phyloP scores from a whole-genome alignment of 1,140 invertebrate genomes.

The Dryas iulia region DNA sequence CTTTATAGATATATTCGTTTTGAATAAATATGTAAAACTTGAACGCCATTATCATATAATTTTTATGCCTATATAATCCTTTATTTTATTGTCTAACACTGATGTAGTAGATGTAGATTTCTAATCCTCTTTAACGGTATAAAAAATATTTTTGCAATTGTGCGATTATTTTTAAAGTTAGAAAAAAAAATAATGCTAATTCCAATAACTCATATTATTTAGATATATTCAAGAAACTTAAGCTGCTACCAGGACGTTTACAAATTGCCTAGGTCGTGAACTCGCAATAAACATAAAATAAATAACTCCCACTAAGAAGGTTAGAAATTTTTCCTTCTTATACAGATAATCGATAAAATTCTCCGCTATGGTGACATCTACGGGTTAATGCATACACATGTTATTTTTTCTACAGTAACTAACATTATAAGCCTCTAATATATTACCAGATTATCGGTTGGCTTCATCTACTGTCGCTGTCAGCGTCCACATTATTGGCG shows the following conservation, averaged over 20 bases:
- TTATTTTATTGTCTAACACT: too few species aligned
- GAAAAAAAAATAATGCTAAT: not conserved
- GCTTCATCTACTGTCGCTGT: constrained; percentile 45
- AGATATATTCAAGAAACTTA: constrained; percentile 5
- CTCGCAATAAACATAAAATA: constrained; percentile 15
- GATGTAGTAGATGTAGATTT: not conserved
- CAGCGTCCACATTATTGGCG: constrained; percentile 49
- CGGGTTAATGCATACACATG: constrained; percentile 31
- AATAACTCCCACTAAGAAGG: constrained; percentile 20
- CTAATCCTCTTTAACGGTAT: not conserved
- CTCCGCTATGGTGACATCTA: constrained; percentile 22
- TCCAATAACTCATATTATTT: not conserved
- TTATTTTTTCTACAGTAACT: constrained; percentile 39
- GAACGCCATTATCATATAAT: too few species aligned
- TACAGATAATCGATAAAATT: constrained; percentile 25
- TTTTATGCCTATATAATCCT: too few species aligned
- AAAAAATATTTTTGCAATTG: not conserved
- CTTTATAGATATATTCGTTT: too few species aligned
- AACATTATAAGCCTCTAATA: constrained; percentile 38
- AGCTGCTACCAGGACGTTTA: not conserved
- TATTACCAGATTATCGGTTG: constrained; percentile 47
- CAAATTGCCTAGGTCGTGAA: constrained; percentile 4
- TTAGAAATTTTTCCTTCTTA: constrained; percentile 2
- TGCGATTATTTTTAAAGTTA: not conserved
- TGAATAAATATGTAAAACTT: too few species aligned